Conservation (phyloP, 2,113 vertebrate species). For the Pygathrix nemaeus region DNA sequence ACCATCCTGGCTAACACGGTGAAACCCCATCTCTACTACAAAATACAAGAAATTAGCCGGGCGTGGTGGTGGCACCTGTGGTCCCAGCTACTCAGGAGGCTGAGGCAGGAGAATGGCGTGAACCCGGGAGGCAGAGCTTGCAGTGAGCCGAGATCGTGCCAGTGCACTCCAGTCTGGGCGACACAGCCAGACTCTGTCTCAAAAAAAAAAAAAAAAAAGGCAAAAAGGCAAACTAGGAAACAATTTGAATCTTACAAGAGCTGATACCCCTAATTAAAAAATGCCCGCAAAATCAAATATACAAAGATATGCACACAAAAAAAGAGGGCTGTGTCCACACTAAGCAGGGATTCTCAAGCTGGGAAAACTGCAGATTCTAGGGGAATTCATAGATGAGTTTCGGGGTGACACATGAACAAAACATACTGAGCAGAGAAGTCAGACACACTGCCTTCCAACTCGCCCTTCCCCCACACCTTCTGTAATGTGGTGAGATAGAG, state of each 20-base stretch:
- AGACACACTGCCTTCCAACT: not conserved
- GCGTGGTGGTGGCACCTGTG: accelerated
- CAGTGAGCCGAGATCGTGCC: too few species aligned
- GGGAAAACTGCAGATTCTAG: not conserved
- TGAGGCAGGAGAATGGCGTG: too few species aligned
- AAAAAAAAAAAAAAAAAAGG: too few species aligned
- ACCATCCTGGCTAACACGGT: too few species aligned
- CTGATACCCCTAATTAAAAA: not conserved
- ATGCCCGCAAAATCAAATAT: not conserved
- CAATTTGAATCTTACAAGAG: not conserved
- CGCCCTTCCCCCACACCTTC: not conserved
- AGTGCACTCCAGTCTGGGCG: accelerated
- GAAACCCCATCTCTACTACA: too few species aligned
- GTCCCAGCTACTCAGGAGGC: too few species aligned
- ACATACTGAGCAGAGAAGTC: not conserved
- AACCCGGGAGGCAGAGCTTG: too few species aligned
- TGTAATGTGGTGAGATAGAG: accelerated
- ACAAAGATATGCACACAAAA: accelerated
- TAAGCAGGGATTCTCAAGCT: not conserved
- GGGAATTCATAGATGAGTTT: not conserved
- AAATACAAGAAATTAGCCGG: too few species aligned
- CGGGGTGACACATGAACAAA: accelerated
- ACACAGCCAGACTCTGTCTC: too few species aligned
- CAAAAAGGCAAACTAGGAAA: not conserved
- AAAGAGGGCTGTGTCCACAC: accelerated